Conservation (phyloP, 1,140 invertebrate genomes). For the Bradynema listronoti region DNA sequence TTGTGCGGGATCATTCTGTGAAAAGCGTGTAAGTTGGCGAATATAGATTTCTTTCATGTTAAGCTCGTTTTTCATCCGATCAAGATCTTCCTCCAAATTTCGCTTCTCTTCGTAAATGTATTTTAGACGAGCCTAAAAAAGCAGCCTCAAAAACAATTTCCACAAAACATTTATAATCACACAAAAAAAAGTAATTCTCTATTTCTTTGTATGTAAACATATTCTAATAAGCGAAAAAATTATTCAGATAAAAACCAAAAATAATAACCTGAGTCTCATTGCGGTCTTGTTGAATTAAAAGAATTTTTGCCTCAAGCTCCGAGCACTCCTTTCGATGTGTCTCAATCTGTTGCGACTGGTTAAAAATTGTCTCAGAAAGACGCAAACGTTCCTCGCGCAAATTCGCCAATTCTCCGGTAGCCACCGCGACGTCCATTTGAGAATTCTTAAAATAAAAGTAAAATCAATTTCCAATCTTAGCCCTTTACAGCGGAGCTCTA, state of each 20-base stretch:
- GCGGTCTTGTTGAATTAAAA: slow-evolving; percentile 36
- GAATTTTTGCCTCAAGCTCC: slow-evolving; percentile 35
- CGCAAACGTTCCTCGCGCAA: slow-evolving; percentile 21
- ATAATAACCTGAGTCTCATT: slow-evolving; percentile 39
- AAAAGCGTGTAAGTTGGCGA: slow-evolving; percentile 27
- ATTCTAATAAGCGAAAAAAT: slow-evolving; percentile 10
- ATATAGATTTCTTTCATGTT: slow-evolving; percentile 46
- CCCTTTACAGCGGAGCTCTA: background rate
- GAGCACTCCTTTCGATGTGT: slow-evolving; percentile 37
- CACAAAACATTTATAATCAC: too few relatives aligned
- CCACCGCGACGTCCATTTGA: background rate
- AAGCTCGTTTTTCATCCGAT: slow-evolving; percentile 29
- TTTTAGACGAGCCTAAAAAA: slow-evolving; percentile 37
- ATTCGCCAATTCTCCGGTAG: slow-evolving; percentile 3
- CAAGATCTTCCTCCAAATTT: slow-evolving; percentile 16
- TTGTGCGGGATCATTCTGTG: background rate
- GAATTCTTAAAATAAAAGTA: slow-evolving; percentile 11
- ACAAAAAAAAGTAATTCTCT: too few relatives aligned
- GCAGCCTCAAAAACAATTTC: too few relatives aligned
- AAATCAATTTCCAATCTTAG: background rate
- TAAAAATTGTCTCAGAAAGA: slow-evolving; percentile 14
- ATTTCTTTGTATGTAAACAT: too few relatives aligned
- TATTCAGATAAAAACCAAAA: background rate
- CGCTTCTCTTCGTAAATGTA: slow-evolving; percentile 40
- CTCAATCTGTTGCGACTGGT: slow-evolving; percentile 34